Base-by-base conservation (phyloP, 2,888 invertebrate species). In the Lepidochrysops patricia region DNA sequence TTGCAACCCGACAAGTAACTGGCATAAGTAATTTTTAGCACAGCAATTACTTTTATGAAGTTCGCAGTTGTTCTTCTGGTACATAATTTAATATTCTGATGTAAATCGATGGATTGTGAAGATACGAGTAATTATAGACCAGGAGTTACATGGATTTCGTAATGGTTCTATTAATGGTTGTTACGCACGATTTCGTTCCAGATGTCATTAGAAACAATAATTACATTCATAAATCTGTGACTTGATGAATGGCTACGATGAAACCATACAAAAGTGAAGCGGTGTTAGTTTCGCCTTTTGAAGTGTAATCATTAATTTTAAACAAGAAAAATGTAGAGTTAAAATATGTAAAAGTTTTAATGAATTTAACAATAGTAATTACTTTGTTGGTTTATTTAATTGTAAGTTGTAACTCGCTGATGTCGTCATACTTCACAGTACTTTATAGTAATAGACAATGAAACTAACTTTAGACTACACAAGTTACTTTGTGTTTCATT, bases 191-290 rank as follows among this genome's bases (percentile, higher is more conserved):
- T 4, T 43, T 43, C 12, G 12, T 9, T 43, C 9, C 43, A 43
- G 43, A 9, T 43, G 43, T 43, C 43, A 43, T 43, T 43, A 43
- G 37, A 43, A 43, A 43, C 43, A 43, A 19, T 43, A 43, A 43
- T 43, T 19, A 19, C 19, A 9, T 19, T 23, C 19, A 19, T 43
- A 19, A 12, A 43, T 43, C 43, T 43, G 43, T 4, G 9, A 19
- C 19, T 43, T 9, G 1, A 12, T 19, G 23, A 43, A 19, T 43
- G 23, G 12, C 12, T 43, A 19, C 43, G 43, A 43, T 43, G 43
- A 43, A 43, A 43, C 23, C 19, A 43, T 19, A 43, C 19, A 9
- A 43, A 43, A 43, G 19, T 19, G 2, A 12, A 43, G 7, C 9
- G 15, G 37, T 19, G 15, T 15, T 15, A 15, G 6, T 19, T 15